A percentile compares a stretch with the other conserved stretches of the same genome.
phyloP scores from a whole-genome alignment of 2,888 invertebrate species.

The Vesta saturnalis region DNA sequence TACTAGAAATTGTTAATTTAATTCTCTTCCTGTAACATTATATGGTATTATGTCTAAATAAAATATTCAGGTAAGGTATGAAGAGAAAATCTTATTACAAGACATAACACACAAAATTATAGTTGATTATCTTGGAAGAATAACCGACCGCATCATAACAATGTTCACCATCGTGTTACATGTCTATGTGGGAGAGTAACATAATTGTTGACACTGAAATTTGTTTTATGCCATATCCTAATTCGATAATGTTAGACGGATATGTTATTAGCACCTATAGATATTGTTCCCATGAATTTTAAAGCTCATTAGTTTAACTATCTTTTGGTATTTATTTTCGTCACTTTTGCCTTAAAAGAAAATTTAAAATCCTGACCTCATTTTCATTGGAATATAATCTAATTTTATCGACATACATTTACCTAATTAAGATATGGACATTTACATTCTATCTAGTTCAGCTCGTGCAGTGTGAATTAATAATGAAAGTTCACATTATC shows the following conservation, averaged over 20 bases:
- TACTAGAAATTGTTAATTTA: slow-evolving; percentile 7
- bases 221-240: not conserved
- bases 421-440: too few relatives aligned
- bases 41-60: slow-evolving; percentile 12
- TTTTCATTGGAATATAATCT: too few relatives aligned
- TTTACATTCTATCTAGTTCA: too few relatives aligned
- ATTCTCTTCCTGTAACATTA: slow-evolving; percentile 3
- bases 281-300: not conserved
- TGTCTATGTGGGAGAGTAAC: slow-evolving; percentile 11
- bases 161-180: slow-evolving; percentile 8
- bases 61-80: slow-evolving; percentile 17
- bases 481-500: too few relatives aligned
- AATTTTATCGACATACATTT: too few relatives aligned
- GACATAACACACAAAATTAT: slow-evolving; percentile 23
- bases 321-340: not conserved
- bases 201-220: slow-evolving; percentile 14
- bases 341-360: too few relatives aligned
- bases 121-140: slow-evolving; percentile 17
- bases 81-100: slow-evolving; percentile 22
- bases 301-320: not conserved
- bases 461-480: too few relatives aligned
- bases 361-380: too few relatives aligned
- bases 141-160: slow-evolving; percentile 22
- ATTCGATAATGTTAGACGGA: not conserved
- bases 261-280: slow-evolving; percentile 9